Base-by-base conservation (phyloP, 2,888 invertebrate genomes). In the Netelia inedita region DNA sequence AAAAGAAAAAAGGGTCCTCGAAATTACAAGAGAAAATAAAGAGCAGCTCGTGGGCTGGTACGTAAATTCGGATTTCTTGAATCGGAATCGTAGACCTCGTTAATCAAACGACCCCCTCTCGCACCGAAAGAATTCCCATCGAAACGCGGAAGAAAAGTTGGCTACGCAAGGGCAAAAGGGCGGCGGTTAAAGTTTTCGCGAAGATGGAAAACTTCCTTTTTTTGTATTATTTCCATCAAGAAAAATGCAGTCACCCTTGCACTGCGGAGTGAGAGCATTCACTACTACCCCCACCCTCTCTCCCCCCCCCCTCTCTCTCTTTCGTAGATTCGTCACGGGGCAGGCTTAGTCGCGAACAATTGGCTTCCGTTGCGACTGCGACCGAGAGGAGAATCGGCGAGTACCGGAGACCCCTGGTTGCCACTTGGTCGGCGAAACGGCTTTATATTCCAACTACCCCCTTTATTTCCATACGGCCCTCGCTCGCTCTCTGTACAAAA, bases 281-380 rank as follows among this genome's bases (percentile, higher is more conserved):
- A 35, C 35, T 6, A 35, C 35, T 5, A 35, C 23, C 46, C 46
- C n/a, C 23, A 28, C 16, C n/a, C 61, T n/a, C 5, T 61, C 61
- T 28, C 11, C n/a, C 28, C 43, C 43, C 46, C 10, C 21, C 46
- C 23, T 23, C 59, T 21, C n/a, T 73, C 46, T 46, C 11, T 10
- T 61, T 28, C 41, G 59, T 68, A 21, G 55, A 73, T 83, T 79
- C 53, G 63, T 79, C 55, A 73, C 68, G 57, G 5, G 57, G 11
- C 55, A 73, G 73, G 43, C 73, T 83, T 57, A 63, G 68, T 83
- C 78, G 68, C 55, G 69, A 83, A 83, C 74, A 79, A 83, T 83
- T 74, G 79, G 69, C 74, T 69, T 69, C 79, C 79, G 79, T 79
- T 73, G 19, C 57, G 46, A 61, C 35, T 50, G 69, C 73, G 53